Conservation (phyloP, 2,888 invertebrate genomes). For the Cheilosia impressa region DNA sequence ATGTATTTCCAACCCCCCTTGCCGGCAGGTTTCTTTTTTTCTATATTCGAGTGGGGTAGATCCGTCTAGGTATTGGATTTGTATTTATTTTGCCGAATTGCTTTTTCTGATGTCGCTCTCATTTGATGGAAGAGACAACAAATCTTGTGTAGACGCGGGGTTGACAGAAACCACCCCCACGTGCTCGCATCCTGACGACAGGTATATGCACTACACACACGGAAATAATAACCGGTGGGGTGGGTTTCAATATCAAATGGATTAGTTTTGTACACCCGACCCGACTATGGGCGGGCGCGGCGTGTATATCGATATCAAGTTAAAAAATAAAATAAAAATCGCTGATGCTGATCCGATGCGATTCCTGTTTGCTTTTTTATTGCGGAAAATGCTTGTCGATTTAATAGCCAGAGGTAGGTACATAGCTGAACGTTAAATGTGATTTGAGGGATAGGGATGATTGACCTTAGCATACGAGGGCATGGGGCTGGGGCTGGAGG, state of each 20-base stretch:
- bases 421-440: background rate
- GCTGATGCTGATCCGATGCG: slow-evolving; percentile 42
- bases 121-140: slow-evolving; percentile 19
- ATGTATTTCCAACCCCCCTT: slow-evolving; percentile 79
- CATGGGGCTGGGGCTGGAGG: too few relatives aligned
- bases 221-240: slow-evolving; percentile 61
- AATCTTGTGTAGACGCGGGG: slow-evolving; percentile 28
- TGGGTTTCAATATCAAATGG: slow-evolving; percentile 72
- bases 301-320: slow-evolving; percentile 35
- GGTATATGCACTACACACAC: slow-evolving; percentile 51
- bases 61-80: slow-evolving; percentile 63
- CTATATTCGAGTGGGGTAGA: slow-evolving; percentile 24
- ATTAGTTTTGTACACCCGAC: slow-evolving; percentile 47
- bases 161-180: slow-evolving; percentile 47
- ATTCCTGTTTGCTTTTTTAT: slow-evolving; percentile 24
- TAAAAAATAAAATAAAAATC: slow-evolving; percentile 48
- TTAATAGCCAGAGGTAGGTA: background rate
- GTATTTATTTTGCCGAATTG: slow-evolving; percentile 72
- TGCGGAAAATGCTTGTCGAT: slow-evolving; percentile 27
- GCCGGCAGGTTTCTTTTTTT: background rate
- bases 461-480: slow-evolving; percentile 33
- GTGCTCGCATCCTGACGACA: slow-evolving; percentile 53
- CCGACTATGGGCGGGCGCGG: background rate
- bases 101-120: slow-evolving; percentile 60
- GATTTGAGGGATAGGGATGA: slow-evolving; percentile 17